These are phyloP conservation scores for Vimba vimba DNA, from an alignment of 2,113 vertebrate genomes.

Conservation along the genomic window DNA sequence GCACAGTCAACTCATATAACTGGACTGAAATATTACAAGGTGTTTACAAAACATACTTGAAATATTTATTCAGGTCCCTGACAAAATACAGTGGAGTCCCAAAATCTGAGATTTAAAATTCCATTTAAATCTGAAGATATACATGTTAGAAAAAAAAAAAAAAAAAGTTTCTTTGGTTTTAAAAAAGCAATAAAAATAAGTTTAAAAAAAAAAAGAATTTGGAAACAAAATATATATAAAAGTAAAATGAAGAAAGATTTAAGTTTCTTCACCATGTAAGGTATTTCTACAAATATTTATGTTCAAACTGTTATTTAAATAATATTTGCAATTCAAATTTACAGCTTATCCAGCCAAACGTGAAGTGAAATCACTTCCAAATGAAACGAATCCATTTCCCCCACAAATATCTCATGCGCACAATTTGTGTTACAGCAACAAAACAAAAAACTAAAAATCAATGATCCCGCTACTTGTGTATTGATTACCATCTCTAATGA, in stretches of 20 bases:
- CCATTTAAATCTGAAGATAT: too few species aligned
- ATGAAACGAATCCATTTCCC: not conserved
- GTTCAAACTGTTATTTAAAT: not conserved
- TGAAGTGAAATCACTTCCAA: not conserved
- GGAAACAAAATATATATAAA: too few species aligned
- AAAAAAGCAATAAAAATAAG: too few species aligned
- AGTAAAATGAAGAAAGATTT: not conserved
- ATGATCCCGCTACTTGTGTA: conserved; percentile 32
- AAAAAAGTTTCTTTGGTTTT: too few species aligned
- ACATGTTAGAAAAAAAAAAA: too few species aligned
- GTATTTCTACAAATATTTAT: not conserved
- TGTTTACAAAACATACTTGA: not conserved
- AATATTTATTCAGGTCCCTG: not conserved
- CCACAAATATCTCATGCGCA: not conserved
- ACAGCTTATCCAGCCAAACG: too few species aligned
- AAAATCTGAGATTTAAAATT: not conserved
- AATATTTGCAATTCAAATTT: not conserved
- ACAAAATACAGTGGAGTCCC: not conserved
- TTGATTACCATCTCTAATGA: conserved; percentile 43
- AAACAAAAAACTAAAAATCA: conserved; percentile 42
- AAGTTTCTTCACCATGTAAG: not conserved
- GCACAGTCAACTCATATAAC: not conserved
- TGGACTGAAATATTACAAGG: not conserved
- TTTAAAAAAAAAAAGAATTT: too few species aligned
- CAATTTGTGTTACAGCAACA: not conserved